Evolutionary conservation across 1,140 invertebrate species (phyloP).

Genomic region (Leptestheria dahalacensis): DNA sequence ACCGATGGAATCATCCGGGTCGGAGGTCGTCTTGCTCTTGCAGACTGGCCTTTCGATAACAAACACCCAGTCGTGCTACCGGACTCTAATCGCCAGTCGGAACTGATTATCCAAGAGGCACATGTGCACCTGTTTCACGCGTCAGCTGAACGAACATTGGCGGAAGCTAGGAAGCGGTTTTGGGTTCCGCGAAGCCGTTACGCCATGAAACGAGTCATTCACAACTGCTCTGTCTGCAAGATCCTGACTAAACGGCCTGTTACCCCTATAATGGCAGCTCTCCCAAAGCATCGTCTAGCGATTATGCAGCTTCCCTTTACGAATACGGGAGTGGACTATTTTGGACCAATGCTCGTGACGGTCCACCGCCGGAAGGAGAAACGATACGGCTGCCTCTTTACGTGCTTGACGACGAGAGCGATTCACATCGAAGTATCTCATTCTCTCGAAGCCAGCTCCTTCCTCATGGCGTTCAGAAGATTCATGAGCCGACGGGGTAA

Average conservation of each 20-base stretch:
- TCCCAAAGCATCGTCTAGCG: constrained; percentile 1
- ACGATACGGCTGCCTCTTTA: constrained; percentile 16
- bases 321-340: constrained; percentile 12
- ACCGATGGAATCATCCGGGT: background rate
- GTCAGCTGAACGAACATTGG: background rate
- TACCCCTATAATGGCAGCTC: constrained; percentile 10
- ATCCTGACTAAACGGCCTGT: background rate
- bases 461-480: background rate
- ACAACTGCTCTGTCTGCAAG: background rate
- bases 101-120: background rate
- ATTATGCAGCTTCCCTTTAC: background rate
- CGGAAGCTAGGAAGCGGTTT: constrained; percentile 1
- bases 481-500: background rate
- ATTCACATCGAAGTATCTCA: background rate
- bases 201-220: background rate
- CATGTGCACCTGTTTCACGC: background rate
- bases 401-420: constrained; percentile 2
- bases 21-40: background rate
- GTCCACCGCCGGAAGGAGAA: constrained; percentile 10
- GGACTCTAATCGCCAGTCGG: background rate
- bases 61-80: constrained; percentile 1
- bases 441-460: background rate
- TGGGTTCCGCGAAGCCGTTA: constrained; percentile 10
- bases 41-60: background rate
- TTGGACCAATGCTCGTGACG: constrained; percentile 13